Percentiles rank a stretch among this genome's conserved stretches.
Evolutionary conservation across 2,888 invertebrate genomes (phyloP).

Genomic region (Drosophila gaucha): DNA sequence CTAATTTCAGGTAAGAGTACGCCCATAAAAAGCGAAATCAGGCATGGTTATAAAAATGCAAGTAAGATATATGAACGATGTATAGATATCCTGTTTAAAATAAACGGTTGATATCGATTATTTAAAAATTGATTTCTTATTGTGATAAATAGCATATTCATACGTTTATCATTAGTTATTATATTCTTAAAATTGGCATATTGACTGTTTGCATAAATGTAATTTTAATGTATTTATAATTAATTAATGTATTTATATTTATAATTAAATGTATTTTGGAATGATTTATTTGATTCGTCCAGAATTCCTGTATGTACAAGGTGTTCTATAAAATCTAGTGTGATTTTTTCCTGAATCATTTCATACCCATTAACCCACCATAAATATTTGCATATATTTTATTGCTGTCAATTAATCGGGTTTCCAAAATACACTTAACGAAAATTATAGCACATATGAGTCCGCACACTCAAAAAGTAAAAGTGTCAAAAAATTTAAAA

Average conservation of each 20-base stretch:
- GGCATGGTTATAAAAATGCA: constrained; percentile 14
- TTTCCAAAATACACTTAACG: constrained; percentile 9
- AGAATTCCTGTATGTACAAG: neutral
- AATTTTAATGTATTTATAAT: no score
- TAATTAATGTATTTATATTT: no score
- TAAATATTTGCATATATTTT: no score
- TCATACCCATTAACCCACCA: neutral
- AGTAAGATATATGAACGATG: constrained; percentile 7
- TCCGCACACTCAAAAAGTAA: constrained; percentile 51
- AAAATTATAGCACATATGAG: constrained; percentile 11
- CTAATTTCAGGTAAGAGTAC: constrained; percentile 68
- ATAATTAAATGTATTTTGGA: no score
- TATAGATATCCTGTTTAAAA: no score
- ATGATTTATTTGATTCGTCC: no score
- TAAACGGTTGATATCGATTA: no score
- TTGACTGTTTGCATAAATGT: no score
- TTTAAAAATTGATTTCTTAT: no score
- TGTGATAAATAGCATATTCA: no score
- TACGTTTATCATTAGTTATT: no score
- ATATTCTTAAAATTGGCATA: no score
- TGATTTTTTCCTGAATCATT: neutral
- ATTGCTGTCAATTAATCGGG: constrained; percentile 9
- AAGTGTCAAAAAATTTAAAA: constrained; percentile 51
- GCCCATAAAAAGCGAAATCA: constrained; percentile 3
- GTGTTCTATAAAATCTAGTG: neutral